Evolutionary conservation across 2,797 vertebrate species (phyloP).

Genomic region (Propithecus deckenii): DNA sequence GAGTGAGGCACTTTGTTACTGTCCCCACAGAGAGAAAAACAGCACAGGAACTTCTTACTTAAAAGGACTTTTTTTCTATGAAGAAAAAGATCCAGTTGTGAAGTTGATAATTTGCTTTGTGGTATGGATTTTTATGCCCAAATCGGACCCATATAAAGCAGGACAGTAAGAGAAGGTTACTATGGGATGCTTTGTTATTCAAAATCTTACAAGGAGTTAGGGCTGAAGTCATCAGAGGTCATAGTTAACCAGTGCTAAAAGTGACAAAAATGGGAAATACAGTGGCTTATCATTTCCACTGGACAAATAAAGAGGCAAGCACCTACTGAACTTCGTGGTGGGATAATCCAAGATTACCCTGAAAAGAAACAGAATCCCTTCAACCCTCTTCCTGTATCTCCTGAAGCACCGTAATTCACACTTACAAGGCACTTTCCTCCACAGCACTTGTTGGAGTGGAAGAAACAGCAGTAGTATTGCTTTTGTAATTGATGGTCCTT

Average conservation of each 20-base stretch:
- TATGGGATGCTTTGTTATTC: neutral
- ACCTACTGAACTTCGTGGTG: neutral
- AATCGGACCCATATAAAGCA: neutral
- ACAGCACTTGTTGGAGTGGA: neutral
- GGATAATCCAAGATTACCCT: neutral
- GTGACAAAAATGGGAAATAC: neutral
- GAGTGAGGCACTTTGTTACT: neutral
- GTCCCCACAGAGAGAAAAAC: neutral
- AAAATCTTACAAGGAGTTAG: neutral
- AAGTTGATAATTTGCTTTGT: neutral
- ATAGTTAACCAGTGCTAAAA: neutral
- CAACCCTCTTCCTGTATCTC: neutral
- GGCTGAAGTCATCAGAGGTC: neutral
- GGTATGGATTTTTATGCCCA: conserved; percentile 10
- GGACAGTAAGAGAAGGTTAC: neutral
- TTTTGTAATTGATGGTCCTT: neutral
- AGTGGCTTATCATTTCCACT: neutral
- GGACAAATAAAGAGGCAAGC: neutral
- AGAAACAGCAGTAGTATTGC: neutral
- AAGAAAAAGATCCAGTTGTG: neutral
- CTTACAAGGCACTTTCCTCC: neutral
- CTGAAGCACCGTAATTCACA: neutral
- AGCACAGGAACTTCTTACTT: neutral
- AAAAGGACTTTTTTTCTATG: neutral
- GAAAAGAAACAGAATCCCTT: neutral